phyloP scores from a whole-genome alignment of 2,113 vertebrate genomes.

The Pardalotus punctatus region DNA sequence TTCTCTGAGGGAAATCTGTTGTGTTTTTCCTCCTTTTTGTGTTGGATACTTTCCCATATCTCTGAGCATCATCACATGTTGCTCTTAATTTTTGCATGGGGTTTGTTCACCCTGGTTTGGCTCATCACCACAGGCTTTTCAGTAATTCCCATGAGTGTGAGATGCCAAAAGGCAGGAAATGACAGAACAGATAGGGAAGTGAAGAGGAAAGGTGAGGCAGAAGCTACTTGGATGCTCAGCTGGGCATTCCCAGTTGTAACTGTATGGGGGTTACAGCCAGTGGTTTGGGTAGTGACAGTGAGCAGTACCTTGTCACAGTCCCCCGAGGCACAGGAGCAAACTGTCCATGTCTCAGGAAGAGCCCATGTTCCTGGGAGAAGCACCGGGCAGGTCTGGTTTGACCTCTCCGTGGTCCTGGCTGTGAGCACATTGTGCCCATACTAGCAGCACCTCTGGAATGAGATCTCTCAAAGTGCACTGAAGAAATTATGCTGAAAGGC shows the following conservation, averaged over 20 bases:
- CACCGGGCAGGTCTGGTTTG: accelerated
- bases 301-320: accelerated
- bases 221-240: neutral
- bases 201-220: neutral
- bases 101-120: neutral
- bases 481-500: neutral
- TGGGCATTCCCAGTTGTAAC: neutral
- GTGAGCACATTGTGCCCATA: accelerated
- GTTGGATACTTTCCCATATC: neutral
- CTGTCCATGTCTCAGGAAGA: accelerated
- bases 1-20: neutral
- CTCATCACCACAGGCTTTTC: neutral
- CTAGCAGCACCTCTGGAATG: neutral
- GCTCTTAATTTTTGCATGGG: neutral
- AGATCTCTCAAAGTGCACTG: neutral
- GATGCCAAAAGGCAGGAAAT: neutral
- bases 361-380: neutral
- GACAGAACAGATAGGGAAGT: neutral
- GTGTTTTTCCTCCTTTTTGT: neutral
- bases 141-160: neutral
- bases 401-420: neutral
- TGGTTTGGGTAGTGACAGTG: accelerated
- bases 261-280: neutral
- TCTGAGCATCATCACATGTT: neutral
- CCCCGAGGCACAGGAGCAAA: accelerated